Evolutionary conservation across 1,140 invertebrate genomes (phyloP).

Genomic region (Pentalonia nigronervosa): DNA sequence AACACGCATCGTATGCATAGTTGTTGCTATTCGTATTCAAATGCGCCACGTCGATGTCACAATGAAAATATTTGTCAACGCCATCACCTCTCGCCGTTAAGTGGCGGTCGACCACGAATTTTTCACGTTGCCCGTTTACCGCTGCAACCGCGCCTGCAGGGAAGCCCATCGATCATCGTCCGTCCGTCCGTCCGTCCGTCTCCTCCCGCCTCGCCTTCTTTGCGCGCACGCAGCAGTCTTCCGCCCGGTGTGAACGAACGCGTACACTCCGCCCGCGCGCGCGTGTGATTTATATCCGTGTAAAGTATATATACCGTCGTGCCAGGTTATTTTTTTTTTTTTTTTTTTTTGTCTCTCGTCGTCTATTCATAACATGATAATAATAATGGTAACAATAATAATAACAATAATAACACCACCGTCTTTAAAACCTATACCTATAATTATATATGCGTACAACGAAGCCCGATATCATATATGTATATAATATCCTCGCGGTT

Average conservation of each 20-base stretch:
- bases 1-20: background rate
- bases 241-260: slow-evolving; percentile 51
- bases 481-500: slow-evolving; percentile 26
- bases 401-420: background rate
- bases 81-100: background rate
- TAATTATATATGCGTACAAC: too few relatives aligned
- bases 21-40: slow-evolving; percentile 47
- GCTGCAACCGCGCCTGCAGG: background rate
- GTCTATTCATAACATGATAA: slow-evolving; percentile 40
- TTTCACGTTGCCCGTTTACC: slow-evolving; percentile 35
- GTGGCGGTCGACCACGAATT: slow-evolving; percentile 53
- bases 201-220: background rate
- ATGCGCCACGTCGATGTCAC: background rate
- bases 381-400: background rate
- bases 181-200: background rate
- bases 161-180: slow-evolving; percentile 50
- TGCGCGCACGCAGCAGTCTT: background rate
- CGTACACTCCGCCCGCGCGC: too few relatives aligned
- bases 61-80: slow-evolving; percentile 58
- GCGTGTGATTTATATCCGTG: slow-evolving; percentile 43
- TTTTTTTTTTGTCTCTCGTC: slow-evolving; percentile 42
- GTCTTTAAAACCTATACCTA: too few relatives aligned
- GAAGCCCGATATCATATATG: background rate
- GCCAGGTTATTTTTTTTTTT: background rate
- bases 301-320: slow-evolving; percentile 21